Base-by-base conservation (phyloP, 2,888 invertebrate genomes). In the Polia nebulosa region DNA sequence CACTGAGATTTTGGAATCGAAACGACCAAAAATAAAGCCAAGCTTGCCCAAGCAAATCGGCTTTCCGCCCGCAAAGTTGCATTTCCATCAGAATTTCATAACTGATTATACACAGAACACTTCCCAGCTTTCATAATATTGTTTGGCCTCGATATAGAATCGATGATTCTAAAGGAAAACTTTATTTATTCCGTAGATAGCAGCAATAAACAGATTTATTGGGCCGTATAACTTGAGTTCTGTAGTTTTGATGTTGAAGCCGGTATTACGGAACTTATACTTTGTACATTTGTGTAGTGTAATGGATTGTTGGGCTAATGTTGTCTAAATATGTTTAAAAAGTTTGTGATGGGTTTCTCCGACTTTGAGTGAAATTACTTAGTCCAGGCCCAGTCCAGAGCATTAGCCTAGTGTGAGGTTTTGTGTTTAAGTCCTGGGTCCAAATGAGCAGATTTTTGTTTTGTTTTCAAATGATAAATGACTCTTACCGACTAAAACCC, bases 181-280 rank as follows among this genome's bases (percentile, higher is more conserved):
- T 76, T 67, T 76, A 45, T 76, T 57, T 69, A 60, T 60, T 55
- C 32, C 11, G 36, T 22, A 59, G 56, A 60, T 57, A 61, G 22
- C 17, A 68, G 22, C 49, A 45, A 51, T 73, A 58, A 74, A 75
- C 45, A 49, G 44, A 76, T 71, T 76, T 75, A 75, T 77, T 75
- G 34, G 29, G 11, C 17, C 41, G 39, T 59, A 34, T 36, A 62
- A 76, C 44, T 76, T 45, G 44, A 39, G 76, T 59, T 76, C 39
- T 32, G 58, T 55, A 77, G 72, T 76, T 76, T 45, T 58, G 53
- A 55, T 76, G 49, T 71, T 39, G n/a, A 57, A 61, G 27, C 22
- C 17, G 32, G 15, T 70, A 41, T 68, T 34, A 53, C 7, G 11
- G 32, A 76, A 55, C 61, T 45, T 27, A 47, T 41, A 47, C 11